Conservation (phyloP, 2,797 vertebrate genomes). For the Myotis pilosus region DNA sequence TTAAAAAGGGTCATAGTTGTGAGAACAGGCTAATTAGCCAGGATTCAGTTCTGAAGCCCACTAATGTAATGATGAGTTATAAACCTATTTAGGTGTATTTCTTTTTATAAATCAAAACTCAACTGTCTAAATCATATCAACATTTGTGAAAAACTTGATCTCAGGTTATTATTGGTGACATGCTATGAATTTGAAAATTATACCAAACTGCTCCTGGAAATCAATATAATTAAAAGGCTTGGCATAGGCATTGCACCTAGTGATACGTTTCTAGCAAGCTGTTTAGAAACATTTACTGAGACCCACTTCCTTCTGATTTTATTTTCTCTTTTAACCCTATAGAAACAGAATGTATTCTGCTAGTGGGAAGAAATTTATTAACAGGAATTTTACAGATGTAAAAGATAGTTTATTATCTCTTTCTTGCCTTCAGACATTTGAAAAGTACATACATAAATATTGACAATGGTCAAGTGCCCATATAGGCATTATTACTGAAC, state of each 20-base stretch:
- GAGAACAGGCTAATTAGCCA: neutral
- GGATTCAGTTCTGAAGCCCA: neutral
- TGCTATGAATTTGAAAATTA: conserved; percentile 72
- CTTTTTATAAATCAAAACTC: neutral
- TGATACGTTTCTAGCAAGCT: conserved; percentile 82
- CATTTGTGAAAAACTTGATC: conserved; percentile 26
- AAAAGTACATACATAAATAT: conserved; percentile 76
- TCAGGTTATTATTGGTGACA: conserved; percentile 70
- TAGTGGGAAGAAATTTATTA: conserved; percentile 72
- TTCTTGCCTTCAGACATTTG: conserved; percentile 79
- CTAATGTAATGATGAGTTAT: neutral
- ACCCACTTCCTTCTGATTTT: conserved; percentile 79
- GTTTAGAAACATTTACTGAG: conserved; percentile 83
- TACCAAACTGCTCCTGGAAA: conserved; percentile 75
- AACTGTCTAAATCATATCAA: conserved; percentile 47
- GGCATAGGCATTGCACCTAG: conserved; percentile 81
- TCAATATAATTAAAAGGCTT: conserved; percentile 81
- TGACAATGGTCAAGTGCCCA: conserved; percentile 78
- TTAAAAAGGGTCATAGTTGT: neutral
- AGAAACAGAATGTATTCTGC: conserved; percentile 81
- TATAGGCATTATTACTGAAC: conserved; percentile 74
- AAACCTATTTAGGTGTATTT: neutral
- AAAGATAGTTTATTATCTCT: conserved; percentile 75
- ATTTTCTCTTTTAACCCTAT: conserved; percentile 80
- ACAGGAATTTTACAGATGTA: conserved; percentile 80